phyloP scores from a whole-genome alignment of 1,140 invertebrate species.

The Yoshiicerus persimilis region DNA sequence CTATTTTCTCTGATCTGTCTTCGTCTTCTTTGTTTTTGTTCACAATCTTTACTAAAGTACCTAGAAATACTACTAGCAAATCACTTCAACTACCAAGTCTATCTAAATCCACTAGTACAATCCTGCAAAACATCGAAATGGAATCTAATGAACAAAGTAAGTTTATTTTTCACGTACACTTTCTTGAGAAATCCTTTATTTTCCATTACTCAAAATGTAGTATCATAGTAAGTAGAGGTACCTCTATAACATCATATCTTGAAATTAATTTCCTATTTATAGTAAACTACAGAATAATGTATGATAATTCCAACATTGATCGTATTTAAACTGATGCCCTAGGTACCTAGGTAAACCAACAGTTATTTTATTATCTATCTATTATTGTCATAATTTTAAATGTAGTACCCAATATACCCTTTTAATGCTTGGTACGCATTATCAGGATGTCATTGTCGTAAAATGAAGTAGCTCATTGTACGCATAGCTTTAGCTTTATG shows the following conservation, averaged over 20 bases:
- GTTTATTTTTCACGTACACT: not conserved
- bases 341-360: too few relatives aligned
- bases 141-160: conserved; percentile 1
- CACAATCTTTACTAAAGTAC: not conserved
- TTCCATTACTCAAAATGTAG: too few relatives aligned
- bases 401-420: not conserved
- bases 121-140: not conserved
- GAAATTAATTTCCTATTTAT: too few relatives aligned
- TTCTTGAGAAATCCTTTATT: not conserved
- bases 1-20: not conserved
- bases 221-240: too few relatives aligned
- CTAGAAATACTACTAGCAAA: too few relatives aligned
- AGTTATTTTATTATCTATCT: not conserved
- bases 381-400: not conserved
- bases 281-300: too few relatives aligned
- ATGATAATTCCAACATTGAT: too few relatives aligned
- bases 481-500: not conserved
- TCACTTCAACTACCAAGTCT: not conserved
- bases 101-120: not conserved
- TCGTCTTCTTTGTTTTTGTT: not conserved
- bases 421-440: too few relatives aligned
- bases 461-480: not conserved
- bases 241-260: too few relatives aligned
- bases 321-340: too few relatives aligned
- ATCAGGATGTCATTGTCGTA: not conserved